A percentile compares a stretch with the other conserved stretches of the same genome.
phyloP scores from a whole-genome alignment of 1,140 invertebrate genomes.

The Drosophila arawakana region DNA sequence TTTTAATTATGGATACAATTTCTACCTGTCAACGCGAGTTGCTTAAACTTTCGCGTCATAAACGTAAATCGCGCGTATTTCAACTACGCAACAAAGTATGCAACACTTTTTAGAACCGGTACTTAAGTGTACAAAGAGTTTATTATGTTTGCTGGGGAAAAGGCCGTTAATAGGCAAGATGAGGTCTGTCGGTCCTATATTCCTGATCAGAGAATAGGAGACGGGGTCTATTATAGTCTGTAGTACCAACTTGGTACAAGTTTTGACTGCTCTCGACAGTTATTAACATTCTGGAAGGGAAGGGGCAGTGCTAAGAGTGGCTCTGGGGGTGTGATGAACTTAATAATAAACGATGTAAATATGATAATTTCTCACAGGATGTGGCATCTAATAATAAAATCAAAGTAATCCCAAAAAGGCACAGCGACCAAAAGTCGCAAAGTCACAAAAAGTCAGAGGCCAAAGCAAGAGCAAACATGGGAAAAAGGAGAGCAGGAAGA shows the following conservation, averaged over 20 bases:
- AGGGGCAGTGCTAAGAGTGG: not conserved
- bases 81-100: constrained; percentile 62
- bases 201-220: too few species aligned
- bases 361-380: constrained; percentile 85
- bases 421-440: constrained; percentile 54
- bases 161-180: too few species aligned
- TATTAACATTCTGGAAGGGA: constrained; percentile 47
- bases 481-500: not conserved
- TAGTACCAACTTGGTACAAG: too few species aligned
- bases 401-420: constrained; percentile 76
- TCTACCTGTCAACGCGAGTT: not conserved
- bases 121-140: not conserved
- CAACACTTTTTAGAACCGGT: constrained; percentile 57
- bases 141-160: not conserved
- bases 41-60: constrained; percentile 54
- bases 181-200: too few species aligned
- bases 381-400: constrained; percentile 85
- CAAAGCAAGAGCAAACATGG: constrained; percentile 11
- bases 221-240: too few species aligned
- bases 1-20: constrained; percentile 17
- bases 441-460: constrained; percentile 28
- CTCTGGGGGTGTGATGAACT: constrained; percentile 67
- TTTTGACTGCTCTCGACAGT: constrained; percentile 23
- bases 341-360: constrained; percentile 85
- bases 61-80: constrained; percentile 65